phyloP scores from a whole-genome alignment of 2,888 invertebrate species.

The Linnaemya vulpina region DNA sequence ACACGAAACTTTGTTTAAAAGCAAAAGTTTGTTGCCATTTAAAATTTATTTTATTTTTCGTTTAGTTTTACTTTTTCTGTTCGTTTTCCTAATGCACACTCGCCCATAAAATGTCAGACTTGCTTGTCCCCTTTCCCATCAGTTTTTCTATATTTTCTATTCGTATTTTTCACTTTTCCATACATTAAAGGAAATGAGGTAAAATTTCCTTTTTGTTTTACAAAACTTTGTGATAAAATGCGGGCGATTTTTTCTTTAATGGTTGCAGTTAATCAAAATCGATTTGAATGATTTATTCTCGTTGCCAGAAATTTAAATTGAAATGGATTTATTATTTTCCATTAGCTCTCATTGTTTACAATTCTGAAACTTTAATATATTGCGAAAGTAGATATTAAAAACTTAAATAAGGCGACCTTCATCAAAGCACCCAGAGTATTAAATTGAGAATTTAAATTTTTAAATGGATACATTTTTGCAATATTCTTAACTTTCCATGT shows the following conservation, averaged over 20 bases:
- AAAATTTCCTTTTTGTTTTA: neutral
- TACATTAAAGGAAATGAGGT: neutral
- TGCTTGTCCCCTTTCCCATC: neutral
- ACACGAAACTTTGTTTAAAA: slow-evolving; percentile 6
- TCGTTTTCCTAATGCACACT: slow-evolving; percentile 47
- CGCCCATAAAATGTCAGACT: slow-evolving; percentile 45
- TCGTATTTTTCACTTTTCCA: neutral
- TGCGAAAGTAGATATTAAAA: neutral
- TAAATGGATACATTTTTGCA: no score
- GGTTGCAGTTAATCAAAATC: slow-evolving; percentile 49
- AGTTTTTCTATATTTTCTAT: neutral
- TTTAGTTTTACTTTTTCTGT: slow-evolving; percentile 1
- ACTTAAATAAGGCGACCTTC: no score
- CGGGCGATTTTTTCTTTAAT: neutral
- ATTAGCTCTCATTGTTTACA: neutral
- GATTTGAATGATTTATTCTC: slow-evolving; percentile 62
- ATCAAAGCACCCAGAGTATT: no score
- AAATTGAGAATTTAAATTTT: no score
- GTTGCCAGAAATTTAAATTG: neutral
- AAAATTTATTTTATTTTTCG: slow-evolving; percentile 19
- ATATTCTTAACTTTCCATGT: no score
- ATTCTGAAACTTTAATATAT: neutral
- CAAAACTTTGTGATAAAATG: neutral
- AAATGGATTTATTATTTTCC: slow-evolving; percentile 12
- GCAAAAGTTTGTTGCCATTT: slow-evolving; percentile 36